Base-by-base conservation (phyloP, 2,888 invertebrate species). In the Hirtodrosophila alboralis region DNA sequence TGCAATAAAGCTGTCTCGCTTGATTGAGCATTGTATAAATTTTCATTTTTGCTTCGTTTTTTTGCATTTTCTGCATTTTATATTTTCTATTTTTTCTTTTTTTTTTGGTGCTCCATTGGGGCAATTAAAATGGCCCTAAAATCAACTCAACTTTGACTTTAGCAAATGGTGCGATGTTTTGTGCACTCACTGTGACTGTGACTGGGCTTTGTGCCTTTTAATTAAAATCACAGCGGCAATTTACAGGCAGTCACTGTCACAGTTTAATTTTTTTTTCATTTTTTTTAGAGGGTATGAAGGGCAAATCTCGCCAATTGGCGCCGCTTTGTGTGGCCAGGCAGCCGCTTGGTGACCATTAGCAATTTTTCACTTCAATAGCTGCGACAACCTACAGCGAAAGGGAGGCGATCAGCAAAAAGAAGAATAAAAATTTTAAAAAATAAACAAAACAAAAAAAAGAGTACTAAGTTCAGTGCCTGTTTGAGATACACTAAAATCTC, bases 151-250 rank as follows among this genome's bases (percentile, higher is more conserved):
- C 78, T 80, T 74, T 79, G 81, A 64, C 58, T 65, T 65, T 67
- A 8, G 52, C 45, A 56, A 66, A 51, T 43, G 41, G 56, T 51
- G 52, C 52, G 48, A 37, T 48, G 21, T 59, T 59, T 56, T 66
- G 52, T 61, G 61, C 67, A 57, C 34, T 61, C 73, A 57, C 62
- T 65, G 52, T 61, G 18, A 44, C 61, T 49, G 41, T 28, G 48
- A 48, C 43, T 36, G 43, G 53, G 54, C 43, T 30, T 43, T 18
- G 59, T 37, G 58, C 65, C 85, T 83, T 80, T 80, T 80, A 80
- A 80, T 80, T 80, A 80, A 80, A 84, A 85, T 78, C 85, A 69
- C 66, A 69, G 79, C 62, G 63, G 64, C 79, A 72, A 75, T 79
- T 77, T 84, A 66, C 68, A 44, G 66, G 43, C 63, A 75, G 63